Base-by-base conservation (phyloP, 2,888 invertebrate genomes). In the Conistra vaccinii region DNA sequence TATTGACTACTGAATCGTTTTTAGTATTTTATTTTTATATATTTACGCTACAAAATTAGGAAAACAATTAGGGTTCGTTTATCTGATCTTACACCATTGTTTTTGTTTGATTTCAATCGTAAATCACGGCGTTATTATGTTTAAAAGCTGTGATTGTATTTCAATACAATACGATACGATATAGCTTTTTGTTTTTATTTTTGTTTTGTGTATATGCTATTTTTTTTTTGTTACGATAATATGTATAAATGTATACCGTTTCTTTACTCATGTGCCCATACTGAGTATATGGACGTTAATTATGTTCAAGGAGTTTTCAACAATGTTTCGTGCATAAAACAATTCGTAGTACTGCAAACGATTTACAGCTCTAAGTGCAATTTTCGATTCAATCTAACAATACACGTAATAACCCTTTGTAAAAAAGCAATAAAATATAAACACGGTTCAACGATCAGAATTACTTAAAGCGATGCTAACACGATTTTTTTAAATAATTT, bases 1-100 rank as follows among this genome's bases (percentile, higher is more conserved):
- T 84, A 78, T 71, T 61, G 71, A 74, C 68, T 63, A 35, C 69
- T 69, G 76, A 80, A 77, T 78, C 68, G 67, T 66, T 69, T 81
- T 67, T 73, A 55, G 12, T 77, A 58, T 75, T 77, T 68, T 76
- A 45, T 69, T 80, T 78, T 78, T 69, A 77, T 78, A 76, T 69
- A 77, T 77, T 81, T 68, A 48, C 14, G n/a, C 10, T 69, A 32
- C 53, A 35, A 83, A 73, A 48, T 62, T 69, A 55, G 5, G 32
- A n/a, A 53, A 7, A 67, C 58, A 74, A 70, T 74, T 70, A 57
- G 26, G 48, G 55, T 55, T 81, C 23, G 45, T 74, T 74, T 73
- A 63, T 73, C 53, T 60, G 65, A 48, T 74, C 29, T 48, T 32
- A 26, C 32, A n/a, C n/a, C n/a, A 48, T 32, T 61, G 51, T 80